Evolutionary conservation across 2,113 vertebrate species (phyloP).

Genomic region (Periophthalmodon schlosseri): DNA sequence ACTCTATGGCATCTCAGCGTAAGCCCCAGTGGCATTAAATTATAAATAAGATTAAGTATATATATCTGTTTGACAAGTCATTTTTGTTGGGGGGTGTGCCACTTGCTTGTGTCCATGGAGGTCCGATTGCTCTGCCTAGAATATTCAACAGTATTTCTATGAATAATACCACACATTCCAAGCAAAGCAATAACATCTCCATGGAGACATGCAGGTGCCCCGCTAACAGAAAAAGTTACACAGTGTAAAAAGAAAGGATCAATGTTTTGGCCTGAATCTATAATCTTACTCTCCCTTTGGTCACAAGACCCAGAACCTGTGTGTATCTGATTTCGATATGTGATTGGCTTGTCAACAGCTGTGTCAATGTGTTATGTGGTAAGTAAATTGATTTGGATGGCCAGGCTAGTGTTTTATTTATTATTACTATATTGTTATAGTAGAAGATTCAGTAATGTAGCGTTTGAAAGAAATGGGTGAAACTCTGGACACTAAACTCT

Average conservation of each 20-base stretch:
- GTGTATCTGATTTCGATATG: not conserved
- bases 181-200: too few relatives aligned
- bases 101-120: too few relatives aligned
- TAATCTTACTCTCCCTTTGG: not conserved
- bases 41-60: not conserved
- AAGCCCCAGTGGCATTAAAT: not conserved
- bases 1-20: not conserved
- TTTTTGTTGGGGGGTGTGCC: too few relatives aligned
- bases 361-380: not conserved
- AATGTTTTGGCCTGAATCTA: not conserved
- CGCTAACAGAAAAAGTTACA: too few relatives aligned
- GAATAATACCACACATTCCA: too few relatives aligned
- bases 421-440: constrained; percentile 8
- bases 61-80: not conserved
- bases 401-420: constrained; percentile 1
- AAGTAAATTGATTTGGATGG: not conserved
- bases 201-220: too few relatives aligned
- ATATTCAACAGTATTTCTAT: too few relatives aligned
- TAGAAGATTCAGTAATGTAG: constrained; percentile 7
- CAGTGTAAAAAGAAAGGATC: not conserved
- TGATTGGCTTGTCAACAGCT: not conserved
- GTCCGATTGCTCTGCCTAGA: too few relatives aligned
- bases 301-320: not conserved
- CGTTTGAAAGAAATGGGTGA: not conserved
- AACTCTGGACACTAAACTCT: not conserved